Evolutionary conservation across 2,888 invertebrate species (phyloP), one percentile per base, ranked within the genome.

Genomic region (Rambutsinella grinnellia): DNA sequence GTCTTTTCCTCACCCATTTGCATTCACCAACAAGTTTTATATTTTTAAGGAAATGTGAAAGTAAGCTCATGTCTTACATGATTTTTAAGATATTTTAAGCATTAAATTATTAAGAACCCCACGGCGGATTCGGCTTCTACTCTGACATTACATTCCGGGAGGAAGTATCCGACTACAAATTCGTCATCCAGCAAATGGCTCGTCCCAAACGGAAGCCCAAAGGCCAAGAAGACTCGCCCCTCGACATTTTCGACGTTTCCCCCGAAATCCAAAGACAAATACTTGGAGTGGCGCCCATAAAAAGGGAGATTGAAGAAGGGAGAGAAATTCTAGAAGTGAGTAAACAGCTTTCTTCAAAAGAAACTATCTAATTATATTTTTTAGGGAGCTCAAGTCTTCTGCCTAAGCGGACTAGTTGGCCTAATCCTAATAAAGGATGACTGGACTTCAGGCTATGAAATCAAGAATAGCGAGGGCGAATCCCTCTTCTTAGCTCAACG

Each of bases 81-180:
- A n/a, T n/a, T n/a, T n/a, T n/a, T n/a, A n/a, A n/a, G n/a, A n/a
- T n/a, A n/a, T n/a, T n/a, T n/a, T n/a, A n/a, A n/a, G 2, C 57
- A 19, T 60, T 46, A 13, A 17, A 36, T 58, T 17, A 28, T 23
- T 46, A 23, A 74, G 74, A 74, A 28, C 74, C 74, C 23, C 72
- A 72, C 44, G 68, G 65, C 2, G 80, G 80, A 17, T 80, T 78
- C 51, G 80, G 80, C 1, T 80, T 80, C 51, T 70, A 74, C 15
- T 76, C 58, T 27, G 80, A 78, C 63, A 49, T 76, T 24, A 46
- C 63, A 8, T 71, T 78, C 17, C 60, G 72, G 3, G 71, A 65
- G 13, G 69, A 76, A 3, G 44, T 63, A n/a, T 44, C 62, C n/a
- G 71, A 72, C 27, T 49, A 71, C 27, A 71, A 75, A 69, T 76